Conservation (phyloP, 2,113 vertebrate species). For the Conger conger region DNA sequence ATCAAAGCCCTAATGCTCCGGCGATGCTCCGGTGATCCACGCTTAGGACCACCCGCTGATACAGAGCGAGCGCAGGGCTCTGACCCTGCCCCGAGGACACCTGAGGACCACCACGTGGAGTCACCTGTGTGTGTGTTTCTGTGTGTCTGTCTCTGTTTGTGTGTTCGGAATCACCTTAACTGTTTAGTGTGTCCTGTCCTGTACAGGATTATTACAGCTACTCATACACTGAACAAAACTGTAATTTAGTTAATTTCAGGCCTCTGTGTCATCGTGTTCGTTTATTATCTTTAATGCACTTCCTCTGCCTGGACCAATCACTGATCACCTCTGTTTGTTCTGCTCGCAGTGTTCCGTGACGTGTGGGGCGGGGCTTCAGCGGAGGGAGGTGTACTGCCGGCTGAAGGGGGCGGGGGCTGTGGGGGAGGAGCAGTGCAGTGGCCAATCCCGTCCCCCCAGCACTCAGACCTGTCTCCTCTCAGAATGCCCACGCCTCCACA, state of each 20-base stretch:
- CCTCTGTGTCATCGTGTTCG: too few species aligned
- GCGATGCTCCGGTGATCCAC: too few species aligned
- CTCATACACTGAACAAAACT: too few species aligned
- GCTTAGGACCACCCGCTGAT: background rate
- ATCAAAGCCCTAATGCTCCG: too few species aligned
- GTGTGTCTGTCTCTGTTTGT: too few species aligned
- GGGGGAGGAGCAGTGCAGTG: slow-evolving; percentile 65
- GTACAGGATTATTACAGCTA: background rate
- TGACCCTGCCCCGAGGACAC: too few species aligned
- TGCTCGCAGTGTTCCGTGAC: slow-evolving; percentile 81
- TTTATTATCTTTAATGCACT: background rate
- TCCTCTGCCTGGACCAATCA: background rate
- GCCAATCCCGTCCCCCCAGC: slow-evolving; percentile 46
- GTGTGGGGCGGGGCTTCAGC: slow-evolving; percentile 81
- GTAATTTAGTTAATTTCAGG: too few species aligned
- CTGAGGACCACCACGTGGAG: too few species aligned
- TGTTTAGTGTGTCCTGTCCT: background rate
- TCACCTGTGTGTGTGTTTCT: too few species aligned
- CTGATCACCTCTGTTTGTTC: background rate
- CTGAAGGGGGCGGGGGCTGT: slow-evolving; percentile 71
- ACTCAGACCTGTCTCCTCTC: slow-evolving; percentile 64
- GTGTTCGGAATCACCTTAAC: background rate
- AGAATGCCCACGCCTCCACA: slow-evolving; percentile 71
- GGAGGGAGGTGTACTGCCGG: slow-evolving; percentile 79
- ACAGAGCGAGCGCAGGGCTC: background rate